Evolutionary conservation across 2,888 invertebrate genomes (phyloP).

Genomic region (Caenorhabditis becei): DNA sequence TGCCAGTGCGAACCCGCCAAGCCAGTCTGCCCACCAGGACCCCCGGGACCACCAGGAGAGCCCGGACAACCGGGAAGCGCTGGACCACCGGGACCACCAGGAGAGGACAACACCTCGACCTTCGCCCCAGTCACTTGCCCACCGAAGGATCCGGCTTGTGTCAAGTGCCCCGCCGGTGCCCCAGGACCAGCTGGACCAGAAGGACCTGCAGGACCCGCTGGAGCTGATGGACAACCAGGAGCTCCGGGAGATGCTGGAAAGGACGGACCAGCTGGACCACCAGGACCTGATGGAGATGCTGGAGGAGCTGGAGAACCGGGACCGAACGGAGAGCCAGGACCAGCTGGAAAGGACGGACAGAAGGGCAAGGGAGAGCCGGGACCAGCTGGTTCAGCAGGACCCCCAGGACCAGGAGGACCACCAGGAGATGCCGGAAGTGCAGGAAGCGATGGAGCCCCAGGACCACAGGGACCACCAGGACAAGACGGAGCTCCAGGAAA

Average conservation of each 20-base stretch:
- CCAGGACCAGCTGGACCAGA: conserved; percentile 63
- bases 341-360: conserved; percentile 62
- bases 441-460: conserved; percentile 61
- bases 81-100: conserved; percentile 65
- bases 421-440: conserved; percentile 56
- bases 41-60: conserved; percentile 71
- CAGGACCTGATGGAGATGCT: conserved; percentile 59
- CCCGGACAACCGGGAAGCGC: conserved; percentile 62
- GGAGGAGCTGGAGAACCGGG: conserved; percentile 57
- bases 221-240: conserved; percentile 58
- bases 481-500: conserved; percentile 60
- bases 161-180: conserved; percentile 62
- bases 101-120: conserved; percentile 61
- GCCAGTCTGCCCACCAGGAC: conserved; percentile 65
- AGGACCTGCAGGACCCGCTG: conserved; percentile 61
- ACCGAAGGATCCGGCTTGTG: conserved; percentile 59
- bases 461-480: conserved; percentile 66
- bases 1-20: too few relatives aligned
- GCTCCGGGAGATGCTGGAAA: conserved; percentile 60
- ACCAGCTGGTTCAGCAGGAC: conserved; percentile 56
- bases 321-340: conserved; percentile 60
- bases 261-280: conserved; percentile 63
- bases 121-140: conserved; percentile 66
- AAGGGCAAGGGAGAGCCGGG: conserved; percentile 63
- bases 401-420: conserved; percentile 61